Evolutionary conservation across 2,888 invertebrate genomes (phyloP).

Genomic region (Nemotelus pantherinus): DNA sequence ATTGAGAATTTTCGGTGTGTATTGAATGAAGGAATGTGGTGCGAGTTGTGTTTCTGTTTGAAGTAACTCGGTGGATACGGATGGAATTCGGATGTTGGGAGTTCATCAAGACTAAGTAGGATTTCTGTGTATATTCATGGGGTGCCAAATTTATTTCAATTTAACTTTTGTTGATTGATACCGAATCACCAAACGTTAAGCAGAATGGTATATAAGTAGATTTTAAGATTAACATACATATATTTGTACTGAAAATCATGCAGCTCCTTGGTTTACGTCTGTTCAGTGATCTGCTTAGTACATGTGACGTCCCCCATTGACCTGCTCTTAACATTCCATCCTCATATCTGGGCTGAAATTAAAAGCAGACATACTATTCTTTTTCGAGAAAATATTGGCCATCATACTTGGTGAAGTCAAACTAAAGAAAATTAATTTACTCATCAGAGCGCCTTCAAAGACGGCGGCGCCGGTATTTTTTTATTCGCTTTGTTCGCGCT

Average conservation of each 20-base stretch:
- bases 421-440: conserved; percentile 36
- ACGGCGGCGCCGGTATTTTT: conserved; percentile 39
- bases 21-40: background rate
- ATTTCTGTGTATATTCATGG: background rate
- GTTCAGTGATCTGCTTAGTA: background rate
- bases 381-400: conserved; percentile 15
- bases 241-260: too few species aligned
- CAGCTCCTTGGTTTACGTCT: too few species aligned
- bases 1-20: background rate
- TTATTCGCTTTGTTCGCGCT: conserved; percentile 22
- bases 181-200: too few species aligned
- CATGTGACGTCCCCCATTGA: background rate
- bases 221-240: too few species aligned
- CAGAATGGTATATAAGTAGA: too few species aligned
- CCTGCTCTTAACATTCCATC: too few species aligned
- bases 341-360: background rate
- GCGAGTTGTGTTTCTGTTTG: conserved; percentile 1
- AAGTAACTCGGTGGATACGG: background rate
- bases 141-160: background rate
- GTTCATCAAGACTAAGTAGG: conserved; percentile 5
- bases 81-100: background rate
- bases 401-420: conserved; percentile 10
- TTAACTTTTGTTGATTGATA: background rate
- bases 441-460: conserved; percentile 40
- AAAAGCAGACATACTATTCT: conserved; percentile 1